Percentiles rank a stretch among this genome's conserved stretches.
phyloP scores from a whole-genome alignment of 2,113 vertebrate genomes.

The Formicarius rufipectus region DNA sequence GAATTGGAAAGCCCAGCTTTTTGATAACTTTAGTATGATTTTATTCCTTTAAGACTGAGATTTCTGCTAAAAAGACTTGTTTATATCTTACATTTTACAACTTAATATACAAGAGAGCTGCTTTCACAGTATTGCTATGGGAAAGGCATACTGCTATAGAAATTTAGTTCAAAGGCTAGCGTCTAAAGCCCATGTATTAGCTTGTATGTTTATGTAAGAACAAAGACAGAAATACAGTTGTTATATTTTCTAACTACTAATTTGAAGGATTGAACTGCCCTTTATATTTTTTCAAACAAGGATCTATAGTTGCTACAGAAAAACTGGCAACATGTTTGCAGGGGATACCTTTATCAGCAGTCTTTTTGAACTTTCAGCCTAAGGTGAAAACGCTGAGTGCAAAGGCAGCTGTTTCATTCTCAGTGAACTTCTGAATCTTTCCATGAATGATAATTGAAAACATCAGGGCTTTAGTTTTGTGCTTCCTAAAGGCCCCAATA shows the following conservation, averaged over 20 bases:
- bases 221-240: not conserved
- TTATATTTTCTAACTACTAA: not conserved
- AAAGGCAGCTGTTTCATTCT: not conserved
- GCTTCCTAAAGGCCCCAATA: not conserved
- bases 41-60: not conserved
- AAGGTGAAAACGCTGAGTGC: not conserved
- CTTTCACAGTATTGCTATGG: not conserved
- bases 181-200: not conserved
- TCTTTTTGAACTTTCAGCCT: not conserved
- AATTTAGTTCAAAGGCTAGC: not conserved
- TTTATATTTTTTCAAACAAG: not conserved
- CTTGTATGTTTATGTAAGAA: not conserved
- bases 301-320: not conserved
- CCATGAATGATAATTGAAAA: not conserved
- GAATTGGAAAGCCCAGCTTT: not conserved
- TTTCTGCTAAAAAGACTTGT: not conserved
- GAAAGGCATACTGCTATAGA: not conserved
- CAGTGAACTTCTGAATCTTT: not conserved
- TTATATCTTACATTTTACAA: not conserved
- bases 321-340: not conserved
- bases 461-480: not conserved
- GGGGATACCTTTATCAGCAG: fast-evolving
- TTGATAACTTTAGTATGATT: not conserved
- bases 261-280: not conserved
- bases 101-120: not conserved